Base-by-base conservation (phyloP, 2,797 vertebrate species). In the Molossus molossus region DNA sequence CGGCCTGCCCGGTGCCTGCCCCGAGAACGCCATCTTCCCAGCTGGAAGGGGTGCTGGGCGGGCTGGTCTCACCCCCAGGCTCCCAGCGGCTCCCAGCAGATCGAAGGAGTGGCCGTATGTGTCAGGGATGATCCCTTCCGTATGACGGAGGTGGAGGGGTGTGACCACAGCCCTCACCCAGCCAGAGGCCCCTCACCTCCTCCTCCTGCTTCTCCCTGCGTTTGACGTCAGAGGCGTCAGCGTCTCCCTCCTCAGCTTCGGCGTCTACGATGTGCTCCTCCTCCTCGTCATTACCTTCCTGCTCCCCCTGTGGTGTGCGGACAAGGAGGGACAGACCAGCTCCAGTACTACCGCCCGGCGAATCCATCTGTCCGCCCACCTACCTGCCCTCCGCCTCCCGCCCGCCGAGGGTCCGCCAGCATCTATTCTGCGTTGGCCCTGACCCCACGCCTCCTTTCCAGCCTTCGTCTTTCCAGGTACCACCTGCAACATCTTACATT, bases 181-280 rank as follows among this genome's bases (percentile, higher is more conserved):
- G 69, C 27, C n/a, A 6, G 53, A 75, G 60, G 7, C 45, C 81
- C 48, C 83, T 96, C 97, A 99, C 99, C 99, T 99, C 99, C 70
- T 99, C 99, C 55, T 99, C 99, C 93, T 99, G 99, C 86, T 99
- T 99, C 96, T 98, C 98, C 97, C 94, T 99, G 79, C 98, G 98
- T 95, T 98, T 99, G 84, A 97, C 96, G 13, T 99, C 99, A 0
- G 99, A 99, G 20, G 99, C 99, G 9, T 99, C 99, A 0, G 99
- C 98, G 15, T 99, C 99, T 3, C 99, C 99, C 98, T 99, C 99
- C 13, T 99, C 98, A 8, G 98, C 99, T 95, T 99, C 98, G 27
- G 99, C 99, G 1, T 99, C 99, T 53, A 99, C 98, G 1, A 99
- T 98, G 77, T 91, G 98, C n/a, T 86, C 97, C 18, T 98, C 98